Conservation (phyloP, 2,797 vertebrate genomes). For the Hipposideros larvatus region DNA sequence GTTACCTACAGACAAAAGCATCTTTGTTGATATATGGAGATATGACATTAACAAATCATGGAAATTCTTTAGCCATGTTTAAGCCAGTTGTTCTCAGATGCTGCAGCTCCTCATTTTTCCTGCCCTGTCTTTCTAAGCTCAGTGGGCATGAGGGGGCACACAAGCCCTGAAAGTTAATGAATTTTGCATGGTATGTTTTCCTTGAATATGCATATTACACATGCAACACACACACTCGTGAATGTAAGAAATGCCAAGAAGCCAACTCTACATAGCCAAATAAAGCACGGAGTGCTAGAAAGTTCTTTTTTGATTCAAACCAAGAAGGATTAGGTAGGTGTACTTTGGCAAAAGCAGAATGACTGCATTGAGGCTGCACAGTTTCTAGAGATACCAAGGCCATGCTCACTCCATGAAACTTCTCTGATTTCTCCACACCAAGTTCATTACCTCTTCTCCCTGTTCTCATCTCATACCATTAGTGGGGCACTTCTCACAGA, state of each 20-base stretch:
- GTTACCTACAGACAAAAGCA: neutral
- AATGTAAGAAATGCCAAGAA: constrained; percentile 26
- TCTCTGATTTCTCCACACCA: neutral
- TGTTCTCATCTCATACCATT: neutral
- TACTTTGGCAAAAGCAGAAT: neutral
- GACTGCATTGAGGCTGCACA: neutral
- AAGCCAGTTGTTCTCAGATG: neutral
- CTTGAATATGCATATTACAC: neutral
- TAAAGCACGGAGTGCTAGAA: neutral
- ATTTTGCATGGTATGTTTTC: neutral
- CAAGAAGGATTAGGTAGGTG: neutral
- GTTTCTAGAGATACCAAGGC: neutral
- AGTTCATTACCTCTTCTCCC: neutral
- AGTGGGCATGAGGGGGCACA: neutral
- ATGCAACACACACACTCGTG: neutral
- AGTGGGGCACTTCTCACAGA: neutral
- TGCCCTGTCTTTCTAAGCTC: neutral
- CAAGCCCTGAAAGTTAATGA: neutral
- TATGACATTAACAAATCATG: neutral
- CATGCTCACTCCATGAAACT: neutral
- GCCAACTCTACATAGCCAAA: neutral
- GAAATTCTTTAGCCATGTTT: neutral
- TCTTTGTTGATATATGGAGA: neutral
- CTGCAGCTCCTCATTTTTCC: neutral
- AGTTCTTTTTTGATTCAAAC: neutral